Conservation (phyloP, 37 sponge, comb jelly and placozoan genomes). For the Diacarnus erythraeanus region DNA sequence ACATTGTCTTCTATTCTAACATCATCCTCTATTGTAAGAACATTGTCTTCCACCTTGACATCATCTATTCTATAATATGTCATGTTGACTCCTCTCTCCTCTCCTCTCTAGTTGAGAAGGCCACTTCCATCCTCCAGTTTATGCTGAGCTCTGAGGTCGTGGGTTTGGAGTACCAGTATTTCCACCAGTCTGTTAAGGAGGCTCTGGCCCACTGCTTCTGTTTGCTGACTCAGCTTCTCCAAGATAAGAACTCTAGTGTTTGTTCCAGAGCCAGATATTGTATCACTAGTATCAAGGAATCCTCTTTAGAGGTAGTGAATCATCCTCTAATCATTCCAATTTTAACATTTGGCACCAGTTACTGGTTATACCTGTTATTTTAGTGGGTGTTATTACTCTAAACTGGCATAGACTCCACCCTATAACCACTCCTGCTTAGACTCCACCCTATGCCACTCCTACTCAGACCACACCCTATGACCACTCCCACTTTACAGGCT, state of each 20-base stretch:
- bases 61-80: background rate
- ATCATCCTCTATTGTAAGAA: too few relatives aligned
- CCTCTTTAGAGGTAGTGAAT: slow-evolving; percentile 40
- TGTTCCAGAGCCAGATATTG: slow-evolving; percentile 33
- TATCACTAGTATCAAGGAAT: slow-evolving; percentile 13
- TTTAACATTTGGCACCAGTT: too few relatives aligned
- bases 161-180: background rate
- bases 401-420: background rate
- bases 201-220: slow-evolving; percentile 49
- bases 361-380: background rate
- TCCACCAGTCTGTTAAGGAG: background rate
- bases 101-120: slow-evolving; percentile 36
- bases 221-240: slow-evolving; percentile 27
- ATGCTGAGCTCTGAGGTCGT: slow-evolving; percentile 4
- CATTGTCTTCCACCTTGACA: background rate
- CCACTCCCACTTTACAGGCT: slow-evolving; percentile 8
- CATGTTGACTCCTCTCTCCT: background rate
- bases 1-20: too few relatives aligned
- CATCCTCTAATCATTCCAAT: background rate
- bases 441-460: background rate
- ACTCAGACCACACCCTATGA: background rate
- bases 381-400: background rate
- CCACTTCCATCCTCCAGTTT: slow-evolving; percentile 30
- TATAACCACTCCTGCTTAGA: background rate
- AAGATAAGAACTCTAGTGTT: slow-evolving; percentile 32